These are phyloP conservation scores for Parthenolecanium corni DNA, from an alignment of 2,888 invertebrate genomes.

Conservation along the genomic window DNA sequence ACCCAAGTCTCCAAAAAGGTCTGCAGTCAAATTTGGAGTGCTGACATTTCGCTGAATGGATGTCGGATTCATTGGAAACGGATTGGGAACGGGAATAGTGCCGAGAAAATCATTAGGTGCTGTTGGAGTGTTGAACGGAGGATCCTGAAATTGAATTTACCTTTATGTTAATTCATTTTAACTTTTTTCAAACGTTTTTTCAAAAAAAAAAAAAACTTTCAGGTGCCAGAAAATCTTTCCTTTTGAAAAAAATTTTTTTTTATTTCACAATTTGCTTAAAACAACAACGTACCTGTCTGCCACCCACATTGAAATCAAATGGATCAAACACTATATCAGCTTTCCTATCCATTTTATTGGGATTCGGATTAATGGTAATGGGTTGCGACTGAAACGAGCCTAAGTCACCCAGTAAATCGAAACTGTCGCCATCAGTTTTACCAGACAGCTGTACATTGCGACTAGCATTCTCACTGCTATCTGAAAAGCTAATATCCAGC, in stretches of 20 bases:
- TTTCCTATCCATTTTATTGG: not conserved
- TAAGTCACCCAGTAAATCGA: slow-evolving; percentile 20
- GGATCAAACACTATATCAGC: slow-evolving; percentile 24
- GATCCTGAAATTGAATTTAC: slow-evolving; percentile 9
- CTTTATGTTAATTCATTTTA: no score
- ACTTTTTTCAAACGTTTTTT: no score
- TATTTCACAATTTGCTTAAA: not conserved
- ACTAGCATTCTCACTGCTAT: not conserved
- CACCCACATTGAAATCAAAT: slow-evolving; percentile 11
- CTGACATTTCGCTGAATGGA: slow-evolving; percentile 41
- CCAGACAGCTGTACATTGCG: not conserved
- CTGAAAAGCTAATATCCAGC: slow-evolving; percentile 7
- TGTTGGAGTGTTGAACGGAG: slow-evolving; percentile 7
- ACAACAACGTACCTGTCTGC: not conserved
- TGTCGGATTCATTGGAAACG: slow-evolving; percentile 2
- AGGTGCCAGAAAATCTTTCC: not conserved
- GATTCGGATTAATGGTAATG: not conserved
- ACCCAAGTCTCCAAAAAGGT: slow-evolving; percentile 66
- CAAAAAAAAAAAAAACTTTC: not conserved
- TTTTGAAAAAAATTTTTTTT: not conserved
- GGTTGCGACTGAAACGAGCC: not conserved
- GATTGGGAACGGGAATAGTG: not conserved
- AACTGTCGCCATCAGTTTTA: not conserved
- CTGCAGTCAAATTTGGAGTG: slow-evolving; percentile 46
- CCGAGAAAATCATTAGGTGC: not conserved